Conservation (phyloP, 2,888 invertebrate genomes). For the Tenthredo amoena region DNA sequence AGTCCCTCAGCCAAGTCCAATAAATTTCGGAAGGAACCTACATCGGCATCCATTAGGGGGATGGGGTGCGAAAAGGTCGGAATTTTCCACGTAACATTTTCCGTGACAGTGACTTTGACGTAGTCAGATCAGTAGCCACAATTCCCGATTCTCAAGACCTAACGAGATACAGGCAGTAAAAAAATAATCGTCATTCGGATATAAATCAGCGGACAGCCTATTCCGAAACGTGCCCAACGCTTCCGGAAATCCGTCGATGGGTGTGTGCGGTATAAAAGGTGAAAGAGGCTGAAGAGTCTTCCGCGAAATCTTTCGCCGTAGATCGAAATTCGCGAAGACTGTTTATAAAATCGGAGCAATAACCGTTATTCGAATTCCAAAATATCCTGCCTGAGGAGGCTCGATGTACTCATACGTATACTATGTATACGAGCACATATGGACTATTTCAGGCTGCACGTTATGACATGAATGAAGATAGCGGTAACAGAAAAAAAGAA, state of each 20-base stretch:
- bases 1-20: not conserved
- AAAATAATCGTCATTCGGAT: not conserved
- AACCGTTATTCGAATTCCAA: not conserved
- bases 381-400: not conserved
- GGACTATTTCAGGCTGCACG: not conserved
- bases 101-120: not conserved
- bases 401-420: not conserved
- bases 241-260: not conserved
- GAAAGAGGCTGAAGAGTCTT: not conserved
- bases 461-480: not conserved
- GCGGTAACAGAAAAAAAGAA: not conserved
- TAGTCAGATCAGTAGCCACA: not conserved
- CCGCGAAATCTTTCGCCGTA: not conserved
- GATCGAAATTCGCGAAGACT: not conserved
- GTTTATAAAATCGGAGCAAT: not conserved
- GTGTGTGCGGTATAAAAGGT: not conserved
- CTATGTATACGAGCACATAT: not conserved
- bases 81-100: not conserved
- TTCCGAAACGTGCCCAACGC: not conserved
- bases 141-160: not conserved
- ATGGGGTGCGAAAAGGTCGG: not conserved
- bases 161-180: not conserved
- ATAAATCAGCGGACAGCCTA: slow-evolving; percentile 9
- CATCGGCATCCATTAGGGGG: not conserved
- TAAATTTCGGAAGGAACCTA: not conserved